These are phyloP conservation scores for Cavia aperea DNA, from an alignment of 2,113 vertebrate species.

Conservation along the genomic window DNA sequence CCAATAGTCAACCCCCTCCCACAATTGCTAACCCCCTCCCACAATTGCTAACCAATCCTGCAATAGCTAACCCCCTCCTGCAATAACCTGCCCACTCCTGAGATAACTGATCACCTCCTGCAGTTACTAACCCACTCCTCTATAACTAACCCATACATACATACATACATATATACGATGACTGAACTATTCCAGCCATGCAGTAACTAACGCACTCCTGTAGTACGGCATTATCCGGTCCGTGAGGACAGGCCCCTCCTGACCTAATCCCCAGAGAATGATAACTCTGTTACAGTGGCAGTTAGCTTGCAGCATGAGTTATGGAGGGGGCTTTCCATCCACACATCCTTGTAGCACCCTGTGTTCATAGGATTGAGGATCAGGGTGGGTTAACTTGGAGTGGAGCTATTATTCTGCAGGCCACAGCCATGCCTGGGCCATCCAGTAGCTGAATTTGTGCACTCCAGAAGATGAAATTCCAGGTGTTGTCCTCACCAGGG, in stretches of 20 bases:
- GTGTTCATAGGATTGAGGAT: background rate
- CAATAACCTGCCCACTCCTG: background rate
- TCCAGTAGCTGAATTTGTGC: background rate
- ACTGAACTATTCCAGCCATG: background rate
- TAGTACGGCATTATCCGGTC: background rate
- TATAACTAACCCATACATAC: background rate
- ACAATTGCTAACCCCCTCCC: background rate
- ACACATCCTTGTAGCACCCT: background rate
- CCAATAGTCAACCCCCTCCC: background rate
- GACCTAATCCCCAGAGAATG: background rate
- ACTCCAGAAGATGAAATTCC: background rate
- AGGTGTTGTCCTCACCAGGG: accelerated
- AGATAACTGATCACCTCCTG: background rate
- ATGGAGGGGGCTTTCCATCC: background rate
- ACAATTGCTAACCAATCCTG: background rate
- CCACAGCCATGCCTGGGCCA: background rate
- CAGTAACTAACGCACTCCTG: background rate
- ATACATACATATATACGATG: background rate
- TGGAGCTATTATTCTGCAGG: background rate
- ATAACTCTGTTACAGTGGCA: too few species aligned
- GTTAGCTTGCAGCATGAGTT: background rate
- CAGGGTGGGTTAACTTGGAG: background rate
- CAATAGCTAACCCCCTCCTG: background rate
- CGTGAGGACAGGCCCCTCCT: background rate
- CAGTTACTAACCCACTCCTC: background rate